Evolutionary conservation across 2,113 vertebrate genomes (phyloP).

Genomic region (Cryptomyrus ogoouensis): DNA sequence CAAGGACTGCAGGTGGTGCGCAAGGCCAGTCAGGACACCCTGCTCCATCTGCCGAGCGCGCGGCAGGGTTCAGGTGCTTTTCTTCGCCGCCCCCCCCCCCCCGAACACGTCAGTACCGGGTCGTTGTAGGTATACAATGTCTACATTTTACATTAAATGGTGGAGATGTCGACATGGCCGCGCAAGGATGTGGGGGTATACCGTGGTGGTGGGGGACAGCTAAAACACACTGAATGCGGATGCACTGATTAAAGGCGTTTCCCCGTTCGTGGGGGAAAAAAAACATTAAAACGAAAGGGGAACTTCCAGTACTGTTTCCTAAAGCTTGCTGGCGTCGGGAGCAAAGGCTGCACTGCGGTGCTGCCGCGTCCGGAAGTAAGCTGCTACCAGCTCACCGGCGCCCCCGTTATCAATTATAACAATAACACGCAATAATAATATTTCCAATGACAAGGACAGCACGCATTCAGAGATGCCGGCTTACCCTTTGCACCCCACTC

Average conservation of each 20-base stretch:
- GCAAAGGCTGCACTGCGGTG: background rate
- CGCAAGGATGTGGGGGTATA: background rate
- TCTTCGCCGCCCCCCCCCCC: background rate
- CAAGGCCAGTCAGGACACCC: background rate
- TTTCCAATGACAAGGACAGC: background rate
- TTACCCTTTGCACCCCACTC: conserved; percentile 65
- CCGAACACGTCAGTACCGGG: background rate
- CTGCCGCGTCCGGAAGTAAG: background rate
- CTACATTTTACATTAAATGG: background rate
- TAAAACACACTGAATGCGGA: background rate
- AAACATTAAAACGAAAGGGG: background rate
- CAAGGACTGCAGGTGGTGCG: background rate
- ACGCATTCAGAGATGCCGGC: background rate
- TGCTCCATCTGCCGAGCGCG: background rate
- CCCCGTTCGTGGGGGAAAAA: background rate
- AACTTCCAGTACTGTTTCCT: background rate
- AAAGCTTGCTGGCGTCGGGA: background rate
- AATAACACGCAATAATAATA: background rate
- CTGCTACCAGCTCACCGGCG: background rate
- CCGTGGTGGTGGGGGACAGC: background rate
- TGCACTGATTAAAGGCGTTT: background rate
- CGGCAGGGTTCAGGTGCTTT: background rate
- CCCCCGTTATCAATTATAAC: background rate
- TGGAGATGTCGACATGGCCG: background rate
- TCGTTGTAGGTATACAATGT: background rate